A percentile compares a stretch with the other conserved stretches of the same genome.
phyloP scores from a whole-genome alignment of 2,113 vertebrate genomes.

The Gymnorhina tibicen region DNA sequence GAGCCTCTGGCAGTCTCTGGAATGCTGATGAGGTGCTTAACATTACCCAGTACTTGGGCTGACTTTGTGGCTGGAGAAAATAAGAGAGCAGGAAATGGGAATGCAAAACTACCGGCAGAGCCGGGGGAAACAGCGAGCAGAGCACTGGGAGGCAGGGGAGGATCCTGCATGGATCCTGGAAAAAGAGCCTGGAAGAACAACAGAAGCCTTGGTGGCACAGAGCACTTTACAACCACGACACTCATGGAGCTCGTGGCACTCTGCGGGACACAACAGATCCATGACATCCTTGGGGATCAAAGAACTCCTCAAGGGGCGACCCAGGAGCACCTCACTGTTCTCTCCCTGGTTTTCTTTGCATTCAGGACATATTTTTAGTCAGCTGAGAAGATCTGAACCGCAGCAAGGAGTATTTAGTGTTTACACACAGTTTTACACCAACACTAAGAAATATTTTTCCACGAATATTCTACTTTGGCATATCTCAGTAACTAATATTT shows the following conservation, averaged over 20 bases:
- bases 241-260: neutral
- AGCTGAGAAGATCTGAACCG: neutral
- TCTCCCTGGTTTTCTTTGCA: neutral
- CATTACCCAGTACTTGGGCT: neutral
- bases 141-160: too few relatives aligned
- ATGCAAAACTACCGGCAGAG: neutral
- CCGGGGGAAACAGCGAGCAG: neutral
- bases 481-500: neutral
- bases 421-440: neutral
- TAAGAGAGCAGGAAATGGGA: neutral
- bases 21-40: neutral
- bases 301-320: too few relatives aligned
- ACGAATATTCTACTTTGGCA: neutral
- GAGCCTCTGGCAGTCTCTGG: neutral
- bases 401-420: neutral
- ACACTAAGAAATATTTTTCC: neutral
- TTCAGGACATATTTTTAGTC: neutral
- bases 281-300: neutral
- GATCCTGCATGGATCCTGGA: neutral
- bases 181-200: neutral
- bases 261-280: neutral
- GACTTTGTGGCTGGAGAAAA: neutral
- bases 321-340: fast-evolving
- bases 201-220: neutral
- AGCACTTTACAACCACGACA: neutral